These are phyloP conservation scores for Toxostoma redivivum DNA, from an alignment of 2,113 vertebrate genomes.

Conservation along the genomic window DNA sequence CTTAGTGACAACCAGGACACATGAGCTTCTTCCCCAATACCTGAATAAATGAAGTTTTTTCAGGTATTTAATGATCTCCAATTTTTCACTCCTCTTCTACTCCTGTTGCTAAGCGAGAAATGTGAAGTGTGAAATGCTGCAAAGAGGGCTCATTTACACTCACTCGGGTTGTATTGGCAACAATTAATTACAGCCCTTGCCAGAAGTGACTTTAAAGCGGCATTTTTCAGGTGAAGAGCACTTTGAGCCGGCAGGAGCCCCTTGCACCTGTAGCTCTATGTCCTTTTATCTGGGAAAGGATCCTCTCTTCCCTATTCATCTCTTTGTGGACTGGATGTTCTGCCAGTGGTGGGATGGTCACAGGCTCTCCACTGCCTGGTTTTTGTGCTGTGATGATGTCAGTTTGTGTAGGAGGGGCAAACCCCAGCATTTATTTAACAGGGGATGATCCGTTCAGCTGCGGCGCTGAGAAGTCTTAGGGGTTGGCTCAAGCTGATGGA, in stretches of 20 bases:
- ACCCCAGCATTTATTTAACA: neutral
- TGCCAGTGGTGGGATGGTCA: neutral
- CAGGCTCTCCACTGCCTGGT: neutral
- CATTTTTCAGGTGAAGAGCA: neutral
- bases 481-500: neutral
- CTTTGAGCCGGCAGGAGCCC: neutral
- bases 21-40: neutral
- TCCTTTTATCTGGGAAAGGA: neutral
- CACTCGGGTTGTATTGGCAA: neutral
- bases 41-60: neutral
- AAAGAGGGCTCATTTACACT: neutral
- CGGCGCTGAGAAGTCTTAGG: neutral
- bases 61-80: neutral
- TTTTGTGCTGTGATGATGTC: neutral
- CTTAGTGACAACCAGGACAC: neutral
- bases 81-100: neutral
- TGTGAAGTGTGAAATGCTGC: neutral
- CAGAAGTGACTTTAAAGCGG: neutral
- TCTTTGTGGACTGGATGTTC: neutral
- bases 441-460: neutral
- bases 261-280: neutral
- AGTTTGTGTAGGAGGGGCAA: neutral
- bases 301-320: neutral
- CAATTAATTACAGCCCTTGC: neutral
- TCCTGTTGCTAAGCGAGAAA: neutral